Base-by-base conservation (phyloP, 1,140 invertebrate genomes). In the Drosophila bifasciata region DNA sequence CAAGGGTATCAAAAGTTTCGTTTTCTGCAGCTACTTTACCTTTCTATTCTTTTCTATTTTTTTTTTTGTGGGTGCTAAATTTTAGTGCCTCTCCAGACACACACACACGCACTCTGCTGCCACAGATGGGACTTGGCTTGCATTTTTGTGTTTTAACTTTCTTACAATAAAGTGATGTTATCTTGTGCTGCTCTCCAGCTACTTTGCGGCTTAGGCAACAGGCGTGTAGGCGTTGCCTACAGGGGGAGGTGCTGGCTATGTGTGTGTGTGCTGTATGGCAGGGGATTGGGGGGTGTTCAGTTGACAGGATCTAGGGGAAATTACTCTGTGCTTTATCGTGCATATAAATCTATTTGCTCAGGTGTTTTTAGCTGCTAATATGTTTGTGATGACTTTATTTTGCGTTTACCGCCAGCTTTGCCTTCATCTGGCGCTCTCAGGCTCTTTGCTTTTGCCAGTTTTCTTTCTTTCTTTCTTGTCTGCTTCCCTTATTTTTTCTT, bases 291-390 rank as follows among this genome's bases (percentile, higher is more conserved):
- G 41, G 40, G 52, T 15, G 52, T 40, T 32, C n/a, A 46, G 83
- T 80, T 86, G 79, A 88, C 83, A 88, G 83, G 84, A 88, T 88
- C 83, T 88, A 88, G 66, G 84, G 83, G 83, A 88, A 88, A 88
- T 88, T 88, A 88, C 83, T 88, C 71, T 83, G 79, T 89, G 84
- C 84, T 88, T 88, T 88, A 88, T 88, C 83, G 83, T 89, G 83
- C 83, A 89, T 88, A 88, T 88, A 88, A 88, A 88, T 88, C 83
- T 88, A 88, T 88, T 88, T 88, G 83, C 83, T 88, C 83, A 88
- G 83, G 83, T 88, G 83, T 88, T 88, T 88, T 89, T 89, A 81
- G 84, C 79, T 84, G 83, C 84, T 88, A 88, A 88, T 88, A 88
- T 88, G 83, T 88, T 88, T 88, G 83, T 88, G 83, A 88, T 88